phyloP scores from a whole-genome alignment of 2,797 vertebrate genomes.

The Phrynocephalus vlangalii region DNA sequence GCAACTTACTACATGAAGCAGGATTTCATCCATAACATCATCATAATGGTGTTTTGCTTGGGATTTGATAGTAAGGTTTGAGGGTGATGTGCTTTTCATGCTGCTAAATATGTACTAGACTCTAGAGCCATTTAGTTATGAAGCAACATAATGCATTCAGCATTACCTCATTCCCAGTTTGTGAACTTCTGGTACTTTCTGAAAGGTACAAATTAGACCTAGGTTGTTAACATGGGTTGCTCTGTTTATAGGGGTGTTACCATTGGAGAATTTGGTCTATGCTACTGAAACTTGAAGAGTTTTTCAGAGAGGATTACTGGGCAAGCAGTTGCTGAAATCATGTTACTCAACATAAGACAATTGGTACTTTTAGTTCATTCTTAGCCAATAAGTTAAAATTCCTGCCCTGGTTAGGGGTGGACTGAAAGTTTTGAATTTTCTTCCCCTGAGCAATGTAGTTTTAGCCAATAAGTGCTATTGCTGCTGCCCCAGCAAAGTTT shows the following conservation, averaged over 20 bases:
- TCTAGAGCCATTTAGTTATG: neutral
- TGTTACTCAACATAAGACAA: too few relatives aligned
- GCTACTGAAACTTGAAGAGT: neutral
- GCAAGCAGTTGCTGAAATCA: neutral
- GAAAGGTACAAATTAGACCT: conserved; percentile 5
- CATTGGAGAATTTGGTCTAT: neutral
- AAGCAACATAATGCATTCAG: neutral
- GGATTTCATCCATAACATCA: neutral
- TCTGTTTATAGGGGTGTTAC: neutral
- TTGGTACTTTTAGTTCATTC: too few relatives aligned
- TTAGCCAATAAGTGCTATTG: neutral
- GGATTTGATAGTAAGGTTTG: neutral
- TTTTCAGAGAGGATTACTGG: neutral
- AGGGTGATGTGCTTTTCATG: neutral
- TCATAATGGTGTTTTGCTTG: neutral
- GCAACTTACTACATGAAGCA: too few relatives aligned
- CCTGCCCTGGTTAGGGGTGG: too few relatives aligned
- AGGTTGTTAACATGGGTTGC: neutral
- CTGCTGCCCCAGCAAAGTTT: conserved; percentile 37
- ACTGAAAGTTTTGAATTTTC: too few relatives aligned
- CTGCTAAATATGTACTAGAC: neutral
- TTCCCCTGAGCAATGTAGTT: too few relatives aligned
- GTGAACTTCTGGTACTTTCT: neutral
- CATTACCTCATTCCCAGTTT: neutral
- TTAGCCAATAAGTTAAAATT: too few relatives aligned